These are phyloP conservation scores for Drosophila dunni DNA, from an alignment of 1,140 invertebrate genomes.

Conservation along the genomic window DNA sequence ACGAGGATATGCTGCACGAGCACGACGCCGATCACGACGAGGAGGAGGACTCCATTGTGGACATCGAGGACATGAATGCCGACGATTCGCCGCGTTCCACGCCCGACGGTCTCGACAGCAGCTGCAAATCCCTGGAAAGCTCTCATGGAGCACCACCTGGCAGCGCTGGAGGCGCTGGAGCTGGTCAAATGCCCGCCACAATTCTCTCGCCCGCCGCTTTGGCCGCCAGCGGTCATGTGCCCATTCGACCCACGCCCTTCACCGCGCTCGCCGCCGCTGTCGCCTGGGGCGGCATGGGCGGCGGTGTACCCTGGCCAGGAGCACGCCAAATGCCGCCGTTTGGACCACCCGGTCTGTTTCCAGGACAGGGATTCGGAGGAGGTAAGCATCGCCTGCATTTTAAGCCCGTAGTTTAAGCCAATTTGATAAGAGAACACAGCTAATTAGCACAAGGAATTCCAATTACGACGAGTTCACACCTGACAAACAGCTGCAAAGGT, in stretches of 20 bases:
- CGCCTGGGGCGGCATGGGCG: constrained; percentile 87
- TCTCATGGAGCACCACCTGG: constrained; percentile 58
- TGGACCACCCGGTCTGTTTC: constrained; percentile 82
- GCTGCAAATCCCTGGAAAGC: constrained; percentile 73
- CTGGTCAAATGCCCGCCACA: constrained; percentile 82
- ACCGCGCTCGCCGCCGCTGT: constrained; percentile 88
- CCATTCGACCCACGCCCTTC: constrained; percentile 88
- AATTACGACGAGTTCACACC: no score
- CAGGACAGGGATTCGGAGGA: constrained; percentile 81
- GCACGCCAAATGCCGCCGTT: constrained; percentile 86
- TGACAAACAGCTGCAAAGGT: no score
- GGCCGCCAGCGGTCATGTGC: constrained; percentile 85
- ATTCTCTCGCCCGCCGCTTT: constrained; percentile 80
- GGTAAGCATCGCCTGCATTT: constrained; percentile 65
- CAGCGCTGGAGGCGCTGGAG: constrained; percentile 23
- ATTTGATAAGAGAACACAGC: no score
- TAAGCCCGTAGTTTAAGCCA: background rate
- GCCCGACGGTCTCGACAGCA: constrained; percentile 77
- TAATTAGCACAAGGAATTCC: no score
- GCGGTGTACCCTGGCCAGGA: constrained; percentile 87
- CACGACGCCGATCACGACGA: constrained; percentile 86
- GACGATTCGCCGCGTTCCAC: constrained; percentile 84
- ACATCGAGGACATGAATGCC: constrained; percentile 88
- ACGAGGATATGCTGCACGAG: constrained; percentile 86
- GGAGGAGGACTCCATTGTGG: constrained; percentile 88